Percentiles rank a stretch among this genome's conserved stretches.
Evolutionary conservation across 2,888 invertebrate genomes (phyloP).

Genomic region (Caenorhabditis wallacei): DNA sequence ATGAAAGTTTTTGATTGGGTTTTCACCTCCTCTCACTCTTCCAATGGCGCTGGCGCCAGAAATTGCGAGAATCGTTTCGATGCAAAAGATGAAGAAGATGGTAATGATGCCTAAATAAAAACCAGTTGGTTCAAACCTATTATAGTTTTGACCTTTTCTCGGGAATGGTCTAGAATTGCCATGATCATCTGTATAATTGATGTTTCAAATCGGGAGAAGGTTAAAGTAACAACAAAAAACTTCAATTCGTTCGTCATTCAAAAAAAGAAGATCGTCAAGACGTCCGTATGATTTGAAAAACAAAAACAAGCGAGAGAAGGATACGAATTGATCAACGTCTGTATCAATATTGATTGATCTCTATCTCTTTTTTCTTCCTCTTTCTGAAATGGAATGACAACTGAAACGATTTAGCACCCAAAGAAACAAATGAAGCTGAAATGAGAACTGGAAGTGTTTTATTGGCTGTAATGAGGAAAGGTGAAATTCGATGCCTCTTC

Average conservation of each 20-base stretch:
- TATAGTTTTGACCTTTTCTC: conserved; percentile 30
- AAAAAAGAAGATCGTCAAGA: conserved; percentile 26
- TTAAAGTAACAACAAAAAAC: conserved; percentile 20
- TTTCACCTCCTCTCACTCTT: conserved; percentile 36
- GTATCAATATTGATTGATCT: conserved; percentile 47
- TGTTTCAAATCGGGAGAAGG: not conserved
- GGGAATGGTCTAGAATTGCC: conserved; percentile 3
- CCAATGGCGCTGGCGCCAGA: conserved; percentile 30
- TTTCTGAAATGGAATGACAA: not conserved
- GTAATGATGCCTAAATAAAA: conserved; percentile 11
- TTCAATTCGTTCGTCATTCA: conserved; percentile 9
- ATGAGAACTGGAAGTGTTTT: conserved; percentile 41
- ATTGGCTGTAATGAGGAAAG: conserved; percentile 56
- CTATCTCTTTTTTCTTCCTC: conserved; percentile 17
- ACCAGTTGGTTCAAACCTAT: conserved; percentile 17
- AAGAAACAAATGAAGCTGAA: not conserved
- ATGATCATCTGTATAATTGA: not conserved
- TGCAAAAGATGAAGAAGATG: conserved; percentile 15
- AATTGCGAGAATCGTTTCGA: conserved; percentile 22
- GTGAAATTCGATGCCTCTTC: conserved; percentile 49
- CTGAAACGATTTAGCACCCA: conserved; percentile 36
- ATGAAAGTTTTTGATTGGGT: conserved; percentile 63
- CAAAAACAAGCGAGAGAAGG: conserved; percentile 18
- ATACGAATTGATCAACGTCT: conserved; percentile 26
- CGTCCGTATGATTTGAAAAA: conserved; percentile 30